Percentiles rank a stretch among this genome's conserved stretches.
Evolutionary conservation across 2,797 vertebrate species (phyloP).

Genomic region (Gallinago stenura): DNA sequence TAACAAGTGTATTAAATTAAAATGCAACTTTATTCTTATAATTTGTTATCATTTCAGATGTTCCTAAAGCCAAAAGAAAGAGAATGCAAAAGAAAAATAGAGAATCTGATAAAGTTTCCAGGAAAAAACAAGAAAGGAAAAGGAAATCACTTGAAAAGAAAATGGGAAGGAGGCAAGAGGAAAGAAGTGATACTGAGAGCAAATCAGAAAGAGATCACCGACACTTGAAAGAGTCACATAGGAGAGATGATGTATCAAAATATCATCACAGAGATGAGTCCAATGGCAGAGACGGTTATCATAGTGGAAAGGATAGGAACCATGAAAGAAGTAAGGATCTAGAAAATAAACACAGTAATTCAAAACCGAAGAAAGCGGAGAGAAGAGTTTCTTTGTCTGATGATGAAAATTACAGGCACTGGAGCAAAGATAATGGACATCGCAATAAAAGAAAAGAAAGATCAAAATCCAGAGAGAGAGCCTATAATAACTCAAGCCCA

Average conservation of each 20-base stretch:
- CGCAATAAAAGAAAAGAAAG: conserved; percentile 70
- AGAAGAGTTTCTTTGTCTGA: conserved; percentile 76
- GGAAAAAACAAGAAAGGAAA: conserved; percentile 73
- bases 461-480: conserved; percentile 80
- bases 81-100: conserved; percentile 78
- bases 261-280: conserved; percentile 55
- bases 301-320: conserved; percentile 61
- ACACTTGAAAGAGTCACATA: conserved; percentile 50
- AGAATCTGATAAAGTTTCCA: conserved; percentile 71
- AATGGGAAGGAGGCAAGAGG: conserved; percentile 69
- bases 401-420: conserved; percentile 69
- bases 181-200: conserved; percentile 72
- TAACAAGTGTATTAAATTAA: neutral
- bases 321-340: conserved; percentile 56
- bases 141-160: conserved; percentile 75
- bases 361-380: conserved; percentile 71
- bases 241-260: conserved; percentile 66
- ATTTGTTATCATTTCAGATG: conserved; percentile 71
- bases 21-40: neutral
- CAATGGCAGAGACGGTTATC: conserved; percentile 64
- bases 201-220: conserved; percentile 68
- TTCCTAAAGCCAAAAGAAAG: conserved; percentile 81
- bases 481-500: conserved; percentile 57
- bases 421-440: conserved; percentile 75
- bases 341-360: conserved; percentile 72